These are phyloP conservation scores for Odontesthes bonariensis DNA, from an alignment of 2,113 vertebrate species.

Conservation along the genomic window DNA sequence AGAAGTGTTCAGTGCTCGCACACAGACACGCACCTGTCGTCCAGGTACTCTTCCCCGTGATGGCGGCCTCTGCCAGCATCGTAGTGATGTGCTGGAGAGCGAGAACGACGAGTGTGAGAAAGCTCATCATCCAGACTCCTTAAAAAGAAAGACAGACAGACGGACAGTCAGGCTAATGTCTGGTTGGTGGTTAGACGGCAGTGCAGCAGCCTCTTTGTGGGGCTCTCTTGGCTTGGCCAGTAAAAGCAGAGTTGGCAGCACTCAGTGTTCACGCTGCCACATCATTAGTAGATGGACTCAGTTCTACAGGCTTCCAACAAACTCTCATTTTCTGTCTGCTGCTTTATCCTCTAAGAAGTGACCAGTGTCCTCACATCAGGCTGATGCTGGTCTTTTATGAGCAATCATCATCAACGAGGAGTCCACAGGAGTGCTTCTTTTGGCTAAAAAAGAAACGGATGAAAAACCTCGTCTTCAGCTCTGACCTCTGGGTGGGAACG, in stretches of 20 bases:
- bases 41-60: conserved; percentile 77
- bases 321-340: conserved; percentile 26
- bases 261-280: conserved; percentile 59
- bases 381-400: not conserved
- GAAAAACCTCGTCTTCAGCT: not conserved
- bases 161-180: not conserved
- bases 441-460: not conserved
- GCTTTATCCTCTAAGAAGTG: conserved; percentile 27
- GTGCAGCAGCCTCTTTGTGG: conserved; percentile 45
- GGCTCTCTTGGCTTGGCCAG: conserved; percentile 46
- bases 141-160: conserved; percentile 7
- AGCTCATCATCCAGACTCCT: conserved; percentile 99
- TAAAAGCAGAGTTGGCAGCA: conserved; percentile 73
- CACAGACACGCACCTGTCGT: conserved; percentile 79
- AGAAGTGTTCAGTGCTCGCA: not conserved
- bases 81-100: conserved; percentile 93
- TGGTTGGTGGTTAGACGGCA: conserved; percentile 32
- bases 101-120: conserved; percentile 92
- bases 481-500: conserved; percentile 96
- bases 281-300: conserved; percentile 74
- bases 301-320: conserved; percentile 43
- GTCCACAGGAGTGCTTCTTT: not conserved
- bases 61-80: conserved; percentile 87
- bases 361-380: not conserved
- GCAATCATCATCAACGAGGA: not conserved